Evolutionary conservation across 2,797 vertebrate species (phyloP).

Genomic region (Cetoscarus ocellatus): DNA sequence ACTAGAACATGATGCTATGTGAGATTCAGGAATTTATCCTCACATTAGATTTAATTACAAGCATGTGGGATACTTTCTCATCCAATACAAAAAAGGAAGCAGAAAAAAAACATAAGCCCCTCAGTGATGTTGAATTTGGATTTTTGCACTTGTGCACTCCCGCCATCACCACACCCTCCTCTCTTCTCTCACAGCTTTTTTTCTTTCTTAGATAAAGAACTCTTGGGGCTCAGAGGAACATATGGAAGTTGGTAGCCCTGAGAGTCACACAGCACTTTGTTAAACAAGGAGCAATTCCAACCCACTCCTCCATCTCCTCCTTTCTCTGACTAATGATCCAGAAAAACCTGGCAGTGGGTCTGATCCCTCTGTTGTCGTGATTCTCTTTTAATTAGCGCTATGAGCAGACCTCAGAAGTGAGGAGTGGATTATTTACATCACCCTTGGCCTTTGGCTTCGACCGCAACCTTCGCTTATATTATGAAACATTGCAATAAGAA

Average conservation of each 20-base stretch:
- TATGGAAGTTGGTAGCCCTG: conserved; percentile 76
- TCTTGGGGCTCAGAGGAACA: conserved; percentile 74
- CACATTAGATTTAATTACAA: conserved; percentile 65
- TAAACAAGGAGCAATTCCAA: conserved; percentile 79
- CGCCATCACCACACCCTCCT: conserved; percentile 26
- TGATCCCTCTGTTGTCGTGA: conserved; percentile 77
- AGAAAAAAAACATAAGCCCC: conserved; percentile 26
- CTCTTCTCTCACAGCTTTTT: conserved; percentile 11
- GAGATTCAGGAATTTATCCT: conserved; percentile 61
- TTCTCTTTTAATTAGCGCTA: conserved; percentile 84
- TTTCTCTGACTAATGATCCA: conserved; percentile 79
- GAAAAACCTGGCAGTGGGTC: conserved; percentile 74
- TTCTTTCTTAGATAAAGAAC: conserved; percentile 61
- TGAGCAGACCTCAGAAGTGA: conserved; percentile 66
- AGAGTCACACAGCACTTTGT: conserved; percentile 80
- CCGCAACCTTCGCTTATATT: conserved; percentile 44
- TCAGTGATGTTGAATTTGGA: conserved; percentile 40
- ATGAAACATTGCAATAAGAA: conserved; percentile 38
- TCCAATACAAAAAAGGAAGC: conserved; percentile 27
- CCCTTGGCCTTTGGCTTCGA: conserved; percentile 65
- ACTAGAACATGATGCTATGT: conserved; percentile 42
- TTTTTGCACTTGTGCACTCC: conserved; percentile 60
- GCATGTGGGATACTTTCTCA: conserved; percentile 63
- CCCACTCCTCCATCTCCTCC: conserved; percentile 68
- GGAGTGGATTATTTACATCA: conserved; percentile 75